Conservation (phyloP, 2,113 vertebrate species). For the Aspidoscelis tigris region DNA sequence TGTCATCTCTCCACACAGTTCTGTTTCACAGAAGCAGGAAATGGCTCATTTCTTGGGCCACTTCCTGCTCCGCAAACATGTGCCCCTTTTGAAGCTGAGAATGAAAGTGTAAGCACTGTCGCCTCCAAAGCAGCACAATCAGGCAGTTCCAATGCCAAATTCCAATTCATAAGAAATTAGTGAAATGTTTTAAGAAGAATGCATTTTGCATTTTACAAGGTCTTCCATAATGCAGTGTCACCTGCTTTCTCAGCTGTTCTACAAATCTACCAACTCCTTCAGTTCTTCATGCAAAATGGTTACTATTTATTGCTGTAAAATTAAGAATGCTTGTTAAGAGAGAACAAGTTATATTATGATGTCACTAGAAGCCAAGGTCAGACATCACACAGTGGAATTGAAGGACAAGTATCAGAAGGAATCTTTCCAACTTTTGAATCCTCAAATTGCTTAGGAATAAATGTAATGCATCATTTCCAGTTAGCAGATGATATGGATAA, state of each 20-base stretch:
- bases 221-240: not conserved
- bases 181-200: not conserved
- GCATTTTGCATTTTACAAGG: not conserved
- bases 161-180: not conserved
- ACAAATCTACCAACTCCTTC: not conserved
- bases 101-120: too few relatives aligned
- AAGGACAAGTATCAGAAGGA: not conserved
- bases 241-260: slow-evolving; percentile 1
- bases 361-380: not conserved
- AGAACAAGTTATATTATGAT: fast-evolving
- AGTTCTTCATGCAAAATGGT: not conserved
- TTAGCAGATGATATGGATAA: slow-evolving; percentile 37
- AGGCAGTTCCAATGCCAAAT: not conserved
- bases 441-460: slow-evolving; percentile 33
- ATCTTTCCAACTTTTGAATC: slow-evolving; percentile 1
- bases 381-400: not conserved
- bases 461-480: slow-evolving; percentile 50
- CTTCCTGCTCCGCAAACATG: too few relatives aligned
- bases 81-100: too few relatives aligned
- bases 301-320: slow-evolving; percentile 16
- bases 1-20: too few relatives aligned
- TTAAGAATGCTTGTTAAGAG: not conserved
- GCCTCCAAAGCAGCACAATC: too few relatives aligned
- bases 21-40: too few relatives aligned
- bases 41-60: too few relatives aligned